Conservation (phyloP, 2,113 vertebrate species). For the Vulpes vulpes region DNA sequence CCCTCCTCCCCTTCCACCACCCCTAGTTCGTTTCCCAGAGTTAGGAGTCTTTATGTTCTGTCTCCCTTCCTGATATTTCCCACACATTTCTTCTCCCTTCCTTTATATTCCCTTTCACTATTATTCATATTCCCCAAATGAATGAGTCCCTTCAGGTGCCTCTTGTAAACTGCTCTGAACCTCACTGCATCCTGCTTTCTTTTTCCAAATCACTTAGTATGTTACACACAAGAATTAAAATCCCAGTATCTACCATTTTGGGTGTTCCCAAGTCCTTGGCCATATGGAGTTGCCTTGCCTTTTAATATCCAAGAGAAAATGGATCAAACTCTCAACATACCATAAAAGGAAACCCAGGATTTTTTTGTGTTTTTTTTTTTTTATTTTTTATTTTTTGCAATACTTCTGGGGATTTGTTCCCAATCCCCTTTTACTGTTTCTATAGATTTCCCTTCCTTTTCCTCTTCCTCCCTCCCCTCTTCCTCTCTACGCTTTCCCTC, state of each 20-base stretch:
- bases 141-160: neutral
- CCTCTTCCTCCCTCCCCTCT: rapidly evolving
- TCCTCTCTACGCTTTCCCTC: no score
- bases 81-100: no score
- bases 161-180: neutral
- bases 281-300: neutral
- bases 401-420: neutral
- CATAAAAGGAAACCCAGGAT: neutral
- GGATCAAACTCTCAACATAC: neutral
- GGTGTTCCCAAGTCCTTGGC: neutral
- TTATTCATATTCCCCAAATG: no score
- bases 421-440: neutral
- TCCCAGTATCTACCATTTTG: neutral
- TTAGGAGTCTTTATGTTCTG: no score
- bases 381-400: neutral
- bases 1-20: no score
- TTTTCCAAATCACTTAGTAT: neutral
- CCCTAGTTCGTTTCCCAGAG: no score
- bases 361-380: neutral
- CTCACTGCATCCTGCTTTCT: neutral
- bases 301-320: neutral
- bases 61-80: no score
- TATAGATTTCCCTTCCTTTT: neutral
- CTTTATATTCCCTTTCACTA: no score
- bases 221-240: neutral